phyloP scores from a whole-genome alignment of 2,888 invertebrate species.

The Drosophila ustulata region DNA sequence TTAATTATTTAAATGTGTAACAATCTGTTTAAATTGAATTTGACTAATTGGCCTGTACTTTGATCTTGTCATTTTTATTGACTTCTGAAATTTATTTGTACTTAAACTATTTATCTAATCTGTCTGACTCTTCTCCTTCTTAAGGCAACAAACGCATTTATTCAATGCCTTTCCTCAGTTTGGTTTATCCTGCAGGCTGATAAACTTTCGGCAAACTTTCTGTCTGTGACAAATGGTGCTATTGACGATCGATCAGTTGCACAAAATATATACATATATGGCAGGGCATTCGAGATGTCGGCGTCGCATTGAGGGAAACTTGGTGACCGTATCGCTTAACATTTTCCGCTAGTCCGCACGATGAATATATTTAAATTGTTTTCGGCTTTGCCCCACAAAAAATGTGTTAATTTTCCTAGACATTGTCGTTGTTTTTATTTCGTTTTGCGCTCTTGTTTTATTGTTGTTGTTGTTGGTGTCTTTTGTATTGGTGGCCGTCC shows the following conservation, averaged over 20 bases:
- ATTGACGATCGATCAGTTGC: conserved; percentile 5
- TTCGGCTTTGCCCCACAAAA: conserved; percentile 45
- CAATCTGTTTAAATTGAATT: too few species aligned
- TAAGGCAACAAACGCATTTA: too few species aligned
- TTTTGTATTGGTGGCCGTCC: conserved; percentile 36
- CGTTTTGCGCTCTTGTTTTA: background rate
- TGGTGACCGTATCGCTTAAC: conserved; percentile 11
- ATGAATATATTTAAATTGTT: conserved; percentile 69
- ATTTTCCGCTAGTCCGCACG: conserved; percentile 31
- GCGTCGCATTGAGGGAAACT: background rate
- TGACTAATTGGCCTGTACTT: too few species aligned
- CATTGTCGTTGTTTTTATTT: conserved; percentile 36
- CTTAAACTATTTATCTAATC: too few species aligned
- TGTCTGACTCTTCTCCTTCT: too few species aligned
- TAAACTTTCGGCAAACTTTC: background rate
- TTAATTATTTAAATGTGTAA: too few species aligned
- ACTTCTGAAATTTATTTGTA: too few species aligned
- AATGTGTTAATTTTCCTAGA: conserved; percentile 71
- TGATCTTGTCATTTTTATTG: too few species aligned
- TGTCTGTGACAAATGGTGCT: background rate
- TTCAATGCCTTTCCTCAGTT: background rate
- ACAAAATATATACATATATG: background rate
- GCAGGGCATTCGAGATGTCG: conserved; percentile 22
- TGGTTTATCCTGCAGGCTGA: background rate
- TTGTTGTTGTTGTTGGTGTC: conserved; percentile 11